Percentiles rank a stretch among this genome's conserved stretches.
Conservation (phyloP, 2,113 vertebrate species). For the Tachycineta bicolor region DNA sequence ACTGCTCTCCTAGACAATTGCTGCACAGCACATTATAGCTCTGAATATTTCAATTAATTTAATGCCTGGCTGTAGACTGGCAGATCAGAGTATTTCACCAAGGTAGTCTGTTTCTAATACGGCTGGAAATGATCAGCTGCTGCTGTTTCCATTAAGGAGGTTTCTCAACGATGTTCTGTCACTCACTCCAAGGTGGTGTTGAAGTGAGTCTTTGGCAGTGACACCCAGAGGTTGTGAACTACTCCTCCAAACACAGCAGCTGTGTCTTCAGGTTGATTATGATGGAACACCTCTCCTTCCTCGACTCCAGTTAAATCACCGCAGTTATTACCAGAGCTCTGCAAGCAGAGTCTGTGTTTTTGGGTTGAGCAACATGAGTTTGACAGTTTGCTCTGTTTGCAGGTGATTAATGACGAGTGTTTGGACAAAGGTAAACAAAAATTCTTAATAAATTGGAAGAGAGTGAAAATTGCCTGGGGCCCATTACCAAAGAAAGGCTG, state of each 20-base stretch:
- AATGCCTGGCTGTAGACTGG: neutral
- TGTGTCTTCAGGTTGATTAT: neutral
- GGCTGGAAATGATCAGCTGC: neutral
- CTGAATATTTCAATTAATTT: neutral
- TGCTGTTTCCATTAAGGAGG: neutral
- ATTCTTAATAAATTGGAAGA: constrained; percentile 36
- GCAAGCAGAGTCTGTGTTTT: neutral
- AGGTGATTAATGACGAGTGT: constrained; percentile 30
- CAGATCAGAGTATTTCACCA: neutral
- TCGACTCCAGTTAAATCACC: neutral
- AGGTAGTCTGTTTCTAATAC: neutral
- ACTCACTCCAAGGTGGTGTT: neutral
- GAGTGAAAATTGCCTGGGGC: neutral
- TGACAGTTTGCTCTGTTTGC: constrained; percentile 10
- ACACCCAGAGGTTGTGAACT: neutral
- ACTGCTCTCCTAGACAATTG: neutral
- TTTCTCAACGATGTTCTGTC: neutral
- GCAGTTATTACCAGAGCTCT: neutral
- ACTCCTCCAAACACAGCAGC: neutral
- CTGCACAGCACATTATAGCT: neutral
- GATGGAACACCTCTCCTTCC: neutral
- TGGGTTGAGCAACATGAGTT: neutral
- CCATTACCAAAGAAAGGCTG: constrained; percentile 2
- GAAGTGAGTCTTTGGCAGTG: neutral
- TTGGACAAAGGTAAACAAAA: constrained; percentile 53